phyloP scores from a whole-genome alignment of 2,113 vertebrate genomes.

The Corythaeola cristata region DNA sequence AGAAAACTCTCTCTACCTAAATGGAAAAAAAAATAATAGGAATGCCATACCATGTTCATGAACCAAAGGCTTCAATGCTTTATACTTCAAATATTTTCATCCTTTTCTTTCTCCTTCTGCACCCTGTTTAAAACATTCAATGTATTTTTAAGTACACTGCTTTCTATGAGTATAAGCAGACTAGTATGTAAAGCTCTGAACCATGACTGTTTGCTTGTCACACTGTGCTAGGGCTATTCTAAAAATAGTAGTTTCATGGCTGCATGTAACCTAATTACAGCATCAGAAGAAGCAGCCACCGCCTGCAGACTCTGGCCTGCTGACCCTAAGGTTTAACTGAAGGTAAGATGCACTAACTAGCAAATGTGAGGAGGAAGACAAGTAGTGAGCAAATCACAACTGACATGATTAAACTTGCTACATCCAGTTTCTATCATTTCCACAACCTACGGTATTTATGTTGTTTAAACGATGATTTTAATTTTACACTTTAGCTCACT shows the following conservation, averaged over 20 bases:
- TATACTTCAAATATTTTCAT: background rate
- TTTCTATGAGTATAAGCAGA: background rate
- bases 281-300: background rate
- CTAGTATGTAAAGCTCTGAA: background rate
- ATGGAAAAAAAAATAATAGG: background rate
- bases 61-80: background rate
- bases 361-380: background rate
- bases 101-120: background rate
- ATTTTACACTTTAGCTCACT: background rate
- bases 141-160: background rate
- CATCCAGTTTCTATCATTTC: background rate
- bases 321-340: background rate
- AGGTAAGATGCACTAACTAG: background rate
- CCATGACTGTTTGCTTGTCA: background rate
- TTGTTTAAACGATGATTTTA: background rate
- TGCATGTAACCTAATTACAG: background rate
- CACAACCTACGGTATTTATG: background rate
- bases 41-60: background rate
- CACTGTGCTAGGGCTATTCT: background rate
- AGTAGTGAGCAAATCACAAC: background rate
- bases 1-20: background rate
- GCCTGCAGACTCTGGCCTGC: background rate
- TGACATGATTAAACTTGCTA: background rate
- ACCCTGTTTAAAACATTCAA: background rate
- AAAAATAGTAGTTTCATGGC: background rate